Evolutionary conservation across 2,113 vertebrate genomes (phyloP).

Genomic region (Stomatorhinus ivindoensis): DNA sequence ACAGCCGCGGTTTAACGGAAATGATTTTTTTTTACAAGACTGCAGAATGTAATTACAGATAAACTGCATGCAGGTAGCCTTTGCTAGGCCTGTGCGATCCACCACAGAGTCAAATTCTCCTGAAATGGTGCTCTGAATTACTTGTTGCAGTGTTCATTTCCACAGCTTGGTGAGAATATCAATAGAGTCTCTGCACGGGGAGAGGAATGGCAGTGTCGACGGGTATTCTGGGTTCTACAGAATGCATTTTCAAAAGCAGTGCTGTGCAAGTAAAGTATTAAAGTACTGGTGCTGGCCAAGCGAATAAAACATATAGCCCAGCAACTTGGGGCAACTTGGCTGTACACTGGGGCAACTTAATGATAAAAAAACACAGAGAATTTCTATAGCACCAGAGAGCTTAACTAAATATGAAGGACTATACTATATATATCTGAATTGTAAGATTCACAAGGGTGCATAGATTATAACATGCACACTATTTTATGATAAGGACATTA

Average conservation of each 20-base stretch:
- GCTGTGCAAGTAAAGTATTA: not conserved
- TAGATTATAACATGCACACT: not conserved
- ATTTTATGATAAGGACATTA: not conserved
- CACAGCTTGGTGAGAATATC: not conserved
- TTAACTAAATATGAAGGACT: not conserved
- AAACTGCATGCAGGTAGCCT: not conserved
- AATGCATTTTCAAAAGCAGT: not conserved
- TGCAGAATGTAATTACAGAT: constrained; percentile 22
- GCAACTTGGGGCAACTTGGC: not conserved
- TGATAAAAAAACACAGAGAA: not conserved
- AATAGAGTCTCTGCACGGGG: not conserved
- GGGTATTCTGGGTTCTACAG: not conserved
- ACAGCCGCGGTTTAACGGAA: constrained; percentile 4
- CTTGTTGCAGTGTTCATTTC: not conserved
- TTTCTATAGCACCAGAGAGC: not conserved
- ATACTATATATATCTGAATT: not conserved
- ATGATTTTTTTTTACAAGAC: constrained; percentile 14
- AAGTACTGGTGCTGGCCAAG: not conserved
- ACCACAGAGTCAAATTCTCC: not conserved
- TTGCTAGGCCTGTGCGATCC: not conserved
- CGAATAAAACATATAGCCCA: not conserved
- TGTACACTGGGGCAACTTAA: not conserved
- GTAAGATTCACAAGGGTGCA: not conserved
- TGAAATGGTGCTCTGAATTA: not conserved
- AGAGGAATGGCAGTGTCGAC: constrained; percentile 3